These are phyloP conservation scores for Sebastes kiyomatsui DNA, from an alignment of 2,797 vertebrate species.

Conservation along the genomic window DNA sequence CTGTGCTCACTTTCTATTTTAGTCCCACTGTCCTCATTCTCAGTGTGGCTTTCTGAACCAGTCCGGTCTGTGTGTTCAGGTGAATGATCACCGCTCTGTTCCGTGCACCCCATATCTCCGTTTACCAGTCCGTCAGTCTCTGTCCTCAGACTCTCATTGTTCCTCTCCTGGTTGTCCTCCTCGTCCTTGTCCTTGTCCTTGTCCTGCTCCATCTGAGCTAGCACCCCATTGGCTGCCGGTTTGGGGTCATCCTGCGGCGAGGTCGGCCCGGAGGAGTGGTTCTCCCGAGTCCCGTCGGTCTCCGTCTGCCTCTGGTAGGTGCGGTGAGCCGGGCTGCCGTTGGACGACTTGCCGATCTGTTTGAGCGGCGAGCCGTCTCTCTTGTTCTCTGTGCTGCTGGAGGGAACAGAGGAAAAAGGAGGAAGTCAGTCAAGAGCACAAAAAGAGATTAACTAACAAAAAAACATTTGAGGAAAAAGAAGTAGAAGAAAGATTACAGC, in stretches of 20 bases:
- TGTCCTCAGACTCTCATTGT: slow-evolving; percentile 19
- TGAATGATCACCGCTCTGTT: slow-evolving; percentile 47
- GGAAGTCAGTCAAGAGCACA: slow-evolving; percentile 55
- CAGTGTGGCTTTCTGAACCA: slow-evolving; percentile 19
- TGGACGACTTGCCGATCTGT: slow-evolving; percentile 68
- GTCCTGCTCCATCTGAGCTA: slow-evolving; percentile 75
- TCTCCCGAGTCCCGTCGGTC: slow-evolving; percentile 33
- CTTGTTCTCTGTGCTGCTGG: slow-evolving; percentile 75
- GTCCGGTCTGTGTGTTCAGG: slow-evolving; percentile 36
- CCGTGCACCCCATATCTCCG: slow-evolving; percentile 68
- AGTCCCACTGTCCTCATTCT: slow-evolving; percentile 32
- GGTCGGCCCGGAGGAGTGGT: slow-evolving; percentile 9
- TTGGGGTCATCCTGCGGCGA: slow-evolving; percentile 61
- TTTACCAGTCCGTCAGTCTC: slow-evolving; percentile 71
- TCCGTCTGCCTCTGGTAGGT: slow-evolving; percentile 39
- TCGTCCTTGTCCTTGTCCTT: slow-evolving; percentile 35
- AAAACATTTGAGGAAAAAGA: background rate
- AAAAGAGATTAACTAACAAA: background rate
- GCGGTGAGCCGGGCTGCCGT: slow-evolving; percentile 73
- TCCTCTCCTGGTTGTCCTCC: slow-evolving; percentile 14
- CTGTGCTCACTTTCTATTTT: slow-evolving; percentile 41
- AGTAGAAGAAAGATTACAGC: background rate
- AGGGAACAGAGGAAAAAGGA: slow-evolving; percentile 56
- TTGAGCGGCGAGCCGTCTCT: slow-evolving; percentile 72
- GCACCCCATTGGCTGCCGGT: slow-evolving; percentile 71